A percentile compares a stretch with the other conserved stretches of the same genome.
Conservation (phyloP, 2,113 vertebrate species). For the Sialia sialis region DNA sequence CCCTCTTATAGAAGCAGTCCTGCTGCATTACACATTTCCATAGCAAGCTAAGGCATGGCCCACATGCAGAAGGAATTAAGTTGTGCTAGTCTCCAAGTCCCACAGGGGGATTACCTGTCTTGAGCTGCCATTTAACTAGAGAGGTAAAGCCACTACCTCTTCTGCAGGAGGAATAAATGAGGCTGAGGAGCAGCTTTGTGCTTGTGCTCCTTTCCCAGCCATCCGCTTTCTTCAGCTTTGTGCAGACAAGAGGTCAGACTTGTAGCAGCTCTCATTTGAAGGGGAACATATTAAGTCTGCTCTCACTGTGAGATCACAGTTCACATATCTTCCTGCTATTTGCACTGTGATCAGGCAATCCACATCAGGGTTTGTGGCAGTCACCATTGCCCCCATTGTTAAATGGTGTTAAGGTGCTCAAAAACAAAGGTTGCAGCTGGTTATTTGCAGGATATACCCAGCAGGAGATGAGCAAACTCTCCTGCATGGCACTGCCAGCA, state of each 20-base stretch:
- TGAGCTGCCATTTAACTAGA: neutral
- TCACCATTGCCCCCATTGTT: neutral
- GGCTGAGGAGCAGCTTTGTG: neutral
- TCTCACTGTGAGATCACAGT: neutral
- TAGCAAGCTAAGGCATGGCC: neutral
- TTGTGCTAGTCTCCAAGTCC: neutral
- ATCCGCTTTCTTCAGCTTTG: neutral
- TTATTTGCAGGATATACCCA: neutral
- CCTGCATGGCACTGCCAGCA: accelerated
- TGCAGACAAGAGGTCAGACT: neutral
- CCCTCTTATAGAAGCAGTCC: neutral
- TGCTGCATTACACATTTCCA: neutral
- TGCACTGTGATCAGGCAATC: accelerated
- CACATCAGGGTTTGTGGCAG: neutral
- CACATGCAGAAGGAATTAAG: neutral
- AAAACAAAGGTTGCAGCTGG: neutral
- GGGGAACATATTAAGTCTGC: neutral
- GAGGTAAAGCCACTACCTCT: neutral
- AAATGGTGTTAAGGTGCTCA: neutral
- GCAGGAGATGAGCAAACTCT: neutral
- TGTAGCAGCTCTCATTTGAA: neutral
- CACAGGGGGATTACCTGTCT: neutral
- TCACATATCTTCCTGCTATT: neutral
- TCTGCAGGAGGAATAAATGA: neutral
- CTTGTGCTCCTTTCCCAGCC: neutral